Evolutionary conservation across 2,113 vertebrate genomes (phyloP).

Genomic region (Clarias batrachus): DNA sequence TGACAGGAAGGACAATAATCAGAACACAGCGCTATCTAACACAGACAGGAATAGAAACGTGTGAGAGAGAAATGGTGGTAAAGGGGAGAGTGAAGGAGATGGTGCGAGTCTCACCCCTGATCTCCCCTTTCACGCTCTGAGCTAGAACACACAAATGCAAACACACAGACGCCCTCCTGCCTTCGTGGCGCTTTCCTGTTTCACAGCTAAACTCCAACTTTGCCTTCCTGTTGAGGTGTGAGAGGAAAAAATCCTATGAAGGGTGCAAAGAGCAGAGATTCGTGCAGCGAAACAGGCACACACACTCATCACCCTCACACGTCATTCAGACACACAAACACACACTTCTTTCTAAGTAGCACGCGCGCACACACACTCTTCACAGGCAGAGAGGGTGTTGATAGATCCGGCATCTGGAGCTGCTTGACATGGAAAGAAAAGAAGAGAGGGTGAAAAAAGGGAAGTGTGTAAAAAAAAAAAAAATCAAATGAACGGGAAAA

Average conservation of each 20-base stretch:
- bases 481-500: constrained; percentile 51
- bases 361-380: constrained; percentile 55
- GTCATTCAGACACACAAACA: constrained; percentile 36
- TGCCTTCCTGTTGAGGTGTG: constrained; percentile 65
- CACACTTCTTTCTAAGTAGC: constrained; percentile 35
- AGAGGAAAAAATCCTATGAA: constrained; percentile 63
- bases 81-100: constrained; percentile 14
- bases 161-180: constrained; percentile 52
- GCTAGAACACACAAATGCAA: constrained; percentile 33
- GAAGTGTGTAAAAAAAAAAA: constrained; percentile 38
- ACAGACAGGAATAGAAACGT: constrained; percentile 17
- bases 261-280: constrained; percentile 62
- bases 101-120: constrained; percentile 42
- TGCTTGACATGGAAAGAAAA: constrained; percentile 72
- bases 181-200: constrained; percentile 67
- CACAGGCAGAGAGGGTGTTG: constrained; percentile 75
- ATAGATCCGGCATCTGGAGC: constrained; percentile 79
- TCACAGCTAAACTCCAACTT: constrained; percentile 63
- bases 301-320: constrained; percentile 51
- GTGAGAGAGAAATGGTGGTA: constrained; percentile 11
- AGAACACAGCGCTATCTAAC: background rate
- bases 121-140: constrained; percentile 37
- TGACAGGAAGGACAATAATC: constrained; percentile 19
- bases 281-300: constrained; percentile 32
- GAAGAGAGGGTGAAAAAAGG: constrained; percentile 48